Base-by-base conservation (phyloP, 2,797 vertebrate species). In the Notoglanidium macrostoma region DNA sequence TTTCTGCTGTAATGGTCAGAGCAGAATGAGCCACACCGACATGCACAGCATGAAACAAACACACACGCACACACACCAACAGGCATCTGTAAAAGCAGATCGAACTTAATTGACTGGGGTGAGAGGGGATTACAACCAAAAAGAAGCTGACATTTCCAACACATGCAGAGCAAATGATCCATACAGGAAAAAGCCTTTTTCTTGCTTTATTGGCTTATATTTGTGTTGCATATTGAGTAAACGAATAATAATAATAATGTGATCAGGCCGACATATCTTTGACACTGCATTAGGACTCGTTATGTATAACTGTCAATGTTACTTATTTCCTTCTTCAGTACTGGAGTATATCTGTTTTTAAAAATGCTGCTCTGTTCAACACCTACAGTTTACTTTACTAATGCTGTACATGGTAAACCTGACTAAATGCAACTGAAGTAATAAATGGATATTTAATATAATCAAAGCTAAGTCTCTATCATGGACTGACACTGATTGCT, bases 1-100 rank as follows among this genome's bases (percentile, higher is more conserved):
- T 85, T 63, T 74, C 68, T 74, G 57, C 19, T 78, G 73, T 40
- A 70, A 46, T 44, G 32, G 74, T 32, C 85, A 79, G 17, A 63
- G 35, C 80, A 82, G 14, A 46, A 17, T 21, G 15, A 82, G 55
- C 11, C 32, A 35, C 21, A 7, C 54, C 6, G 40, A 82, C 40
- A 65, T 3, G 5, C 40, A 49, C 59, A 46, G 9, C 59, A 46
- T 46, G 57, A 40, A 61, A 61, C 74, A 77, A 2, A 15, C 72
- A 26, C 40, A n/a, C 51, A 59, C 51, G 57, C 49, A 78, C 32
- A 57, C 51, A 59, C 78, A 26, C 23, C 19, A 11, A 57, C 17
- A 29, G 63, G n/a, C 44, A 83, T 83, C 61, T 68, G 80, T 65
- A 32, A 65, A 57, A 78, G 35, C n/a, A 29, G 73, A 54, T 23